phyloP scores from a whole-genome alignment of 1,140 invertebrate genomes.

The Dreissena rostriformis region DNA sequence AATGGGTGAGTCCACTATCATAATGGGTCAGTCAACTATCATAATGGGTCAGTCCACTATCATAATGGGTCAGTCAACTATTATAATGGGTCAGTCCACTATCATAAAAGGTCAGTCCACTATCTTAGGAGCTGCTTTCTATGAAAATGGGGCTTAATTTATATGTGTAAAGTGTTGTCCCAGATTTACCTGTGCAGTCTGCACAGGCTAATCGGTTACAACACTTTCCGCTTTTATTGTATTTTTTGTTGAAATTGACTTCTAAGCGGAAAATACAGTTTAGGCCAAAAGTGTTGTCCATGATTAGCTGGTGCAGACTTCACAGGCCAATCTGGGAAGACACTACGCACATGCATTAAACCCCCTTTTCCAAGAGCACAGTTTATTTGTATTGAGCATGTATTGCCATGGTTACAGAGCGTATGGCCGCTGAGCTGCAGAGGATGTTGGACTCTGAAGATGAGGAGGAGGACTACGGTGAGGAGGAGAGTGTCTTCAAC shows the following conservation, averaged over 20 bases:
- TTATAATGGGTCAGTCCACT: no score
- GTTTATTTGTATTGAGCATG: neutral
- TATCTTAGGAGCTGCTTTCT: no score
- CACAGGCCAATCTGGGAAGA: neutral
- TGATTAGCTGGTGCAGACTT: neutral
- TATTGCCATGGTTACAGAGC: conserved; percentile 60
- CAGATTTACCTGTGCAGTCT: no score
- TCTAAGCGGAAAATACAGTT: neutral
- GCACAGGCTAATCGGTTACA: no score
- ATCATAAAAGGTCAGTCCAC: no score
- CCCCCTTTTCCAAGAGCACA: neutral
- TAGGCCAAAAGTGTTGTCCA: neutral
- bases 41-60: no score
- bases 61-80: no score
- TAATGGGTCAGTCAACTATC: no score
- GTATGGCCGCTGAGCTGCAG: conserved; percentile 73
- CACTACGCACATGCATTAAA: neutral
- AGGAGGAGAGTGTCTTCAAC: conserved; percentile 72
- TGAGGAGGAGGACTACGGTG: conserved; percentile 58
- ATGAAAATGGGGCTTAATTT: no score
- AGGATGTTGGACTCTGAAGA: conserved; percentile 59
- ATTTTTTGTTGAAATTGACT: neutral
- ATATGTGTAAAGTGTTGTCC: no score
- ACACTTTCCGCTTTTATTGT: neutral
- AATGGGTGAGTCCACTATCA: no score